A percentile compares a stretch with the other conserved stretches of the same genome.
Conservation (phyloP, 2,797 vertebrate species). For the Echeneis naucrates region DNA sequence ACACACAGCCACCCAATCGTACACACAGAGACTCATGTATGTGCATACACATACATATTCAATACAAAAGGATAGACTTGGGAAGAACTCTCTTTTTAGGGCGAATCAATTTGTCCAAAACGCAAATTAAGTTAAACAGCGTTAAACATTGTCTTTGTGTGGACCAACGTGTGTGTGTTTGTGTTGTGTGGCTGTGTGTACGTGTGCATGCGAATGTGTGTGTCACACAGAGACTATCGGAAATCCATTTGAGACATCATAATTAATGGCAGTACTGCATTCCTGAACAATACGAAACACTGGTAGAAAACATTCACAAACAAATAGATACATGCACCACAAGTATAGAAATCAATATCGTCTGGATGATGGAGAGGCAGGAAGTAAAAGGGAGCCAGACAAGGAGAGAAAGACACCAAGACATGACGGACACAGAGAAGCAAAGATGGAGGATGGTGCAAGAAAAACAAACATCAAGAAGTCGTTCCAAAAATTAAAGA, state of each 20-base stretch:
- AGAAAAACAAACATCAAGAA: conserved; percentile 1
- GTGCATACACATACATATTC: background rate
- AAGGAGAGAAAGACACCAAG: background rate
- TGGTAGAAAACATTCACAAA: conserved; percentile 32
- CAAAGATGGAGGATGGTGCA: background rate
- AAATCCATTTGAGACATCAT: conserved; percentile 55
- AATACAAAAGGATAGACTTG: conserved; percentile 14
- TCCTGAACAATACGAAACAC: conserved; percentile 34
- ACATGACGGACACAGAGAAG: background rate
- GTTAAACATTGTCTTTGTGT: background rate
- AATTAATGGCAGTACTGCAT: conserved; percentile 49
- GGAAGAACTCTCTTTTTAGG: conserved; percentile 44
- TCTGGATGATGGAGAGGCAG: conserved; percentile 18
- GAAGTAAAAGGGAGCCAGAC: background rate
- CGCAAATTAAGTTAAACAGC: conserved; percentile 20
- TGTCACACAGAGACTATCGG: conserved; percentile 18
- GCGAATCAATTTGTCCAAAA: conserved; percentile 50
- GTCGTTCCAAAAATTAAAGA: conserved; percentile 1
- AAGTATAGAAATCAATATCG: conserved; percentile 13
- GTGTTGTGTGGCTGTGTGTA: conserved; percentile 12
- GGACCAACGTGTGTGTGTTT: conserved; percentile 13
- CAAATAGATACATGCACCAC: conserved; percentile 35
- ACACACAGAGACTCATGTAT: background rate
- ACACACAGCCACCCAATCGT: conserved; percentile 13
- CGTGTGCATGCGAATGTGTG: conserved; percentile 32